phyloP scores from a whole-genome alignment of 2,113 vertebrate genomes.

The Paratilapia polleni region DNA sequence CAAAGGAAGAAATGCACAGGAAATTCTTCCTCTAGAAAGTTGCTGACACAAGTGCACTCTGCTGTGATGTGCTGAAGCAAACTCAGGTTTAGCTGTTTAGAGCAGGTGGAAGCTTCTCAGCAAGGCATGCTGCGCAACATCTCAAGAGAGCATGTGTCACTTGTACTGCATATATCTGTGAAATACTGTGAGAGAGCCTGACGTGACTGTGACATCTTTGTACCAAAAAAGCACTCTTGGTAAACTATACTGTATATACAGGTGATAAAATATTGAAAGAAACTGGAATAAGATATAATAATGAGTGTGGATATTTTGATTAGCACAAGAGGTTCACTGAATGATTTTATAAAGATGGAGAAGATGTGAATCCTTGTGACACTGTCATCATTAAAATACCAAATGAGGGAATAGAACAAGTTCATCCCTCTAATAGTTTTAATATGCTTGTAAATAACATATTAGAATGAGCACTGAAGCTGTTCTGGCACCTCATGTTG shows the following conservation, averaged over 20 bases:
- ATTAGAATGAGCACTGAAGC: background rate
- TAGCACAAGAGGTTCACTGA: background rate
- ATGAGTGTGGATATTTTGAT: background rate
- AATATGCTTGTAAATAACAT: constrained; percentile 2
- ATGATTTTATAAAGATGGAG: constrained; percentile 10
- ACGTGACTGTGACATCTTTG: background rate
- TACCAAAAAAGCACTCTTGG: background rate
- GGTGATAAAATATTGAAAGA: background rate
- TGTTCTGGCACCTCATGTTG: background rate
- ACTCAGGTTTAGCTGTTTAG: constrained; percentile 19
- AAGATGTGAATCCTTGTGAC: constrained; percentile 15
- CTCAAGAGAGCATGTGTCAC: constrained; percentile 1
- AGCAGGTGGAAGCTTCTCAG: constrained; percentile 38
- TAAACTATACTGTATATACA: background rate
- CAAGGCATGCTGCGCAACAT: constrained; percentile 4
- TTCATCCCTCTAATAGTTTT: background rate
- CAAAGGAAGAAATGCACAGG: constrained; percentile 31
- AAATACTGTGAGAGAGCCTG: background rate
- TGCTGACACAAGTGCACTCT: constrained; percentile 44
- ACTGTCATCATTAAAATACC: background rate
- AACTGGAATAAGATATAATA: background rate
- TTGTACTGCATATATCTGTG: constrained; percentile 5
- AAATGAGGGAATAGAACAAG: background rate
- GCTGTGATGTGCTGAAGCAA: constrained; percentile 20
- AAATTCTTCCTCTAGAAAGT: constrained; percentile 21